Evolutionary conservation across 2,888 invertebrate genomes (phyloP).

Genomic region (Schizaphis graminum): DNA sequence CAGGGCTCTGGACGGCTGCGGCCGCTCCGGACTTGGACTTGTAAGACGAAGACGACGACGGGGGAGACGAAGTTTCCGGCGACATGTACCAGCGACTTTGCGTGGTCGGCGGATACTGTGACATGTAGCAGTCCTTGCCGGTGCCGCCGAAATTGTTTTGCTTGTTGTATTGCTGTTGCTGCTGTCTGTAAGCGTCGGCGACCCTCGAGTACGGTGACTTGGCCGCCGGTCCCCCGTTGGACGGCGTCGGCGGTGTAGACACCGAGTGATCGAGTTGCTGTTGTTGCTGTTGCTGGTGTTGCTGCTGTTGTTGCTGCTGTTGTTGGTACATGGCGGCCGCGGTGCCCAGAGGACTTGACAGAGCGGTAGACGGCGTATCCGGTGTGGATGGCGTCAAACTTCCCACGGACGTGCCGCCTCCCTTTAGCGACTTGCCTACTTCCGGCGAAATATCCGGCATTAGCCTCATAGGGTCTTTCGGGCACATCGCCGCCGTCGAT

Average conservation of each 20-base stretch:
- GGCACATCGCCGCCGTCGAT: conserved; percentile 68
- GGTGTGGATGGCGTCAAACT: conserved; percentile 67
- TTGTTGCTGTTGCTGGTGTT: conserved; percentile 52
- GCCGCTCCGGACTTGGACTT: conserved; percentile 44
- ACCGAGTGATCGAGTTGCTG: conserved; percentile 51
- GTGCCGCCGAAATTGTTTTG: conserved; percentile 47
- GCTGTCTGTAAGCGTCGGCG: conserved; percentile 73
- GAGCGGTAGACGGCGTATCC: conserved; percentile 64
- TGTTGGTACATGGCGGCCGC: conserved; percentile 56
- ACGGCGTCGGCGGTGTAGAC: conserved; percentile 68
- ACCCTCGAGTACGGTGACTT: conserved; percentile 71
- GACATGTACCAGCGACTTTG: conserved; percentile 58
- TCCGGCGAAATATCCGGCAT: conserved; percentile 66
- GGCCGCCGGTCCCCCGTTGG: conserved; percentile 74
- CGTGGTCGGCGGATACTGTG: conserved; percentile 66
- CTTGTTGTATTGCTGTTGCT: conserved; percentile 66
- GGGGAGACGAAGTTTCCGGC: conserved; percentile 54
- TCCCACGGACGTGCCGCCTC: conserved; percentile 55
- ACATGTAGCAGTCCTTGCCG: conserved; percentile 65
- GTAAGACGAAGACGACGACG: conserved; percentile 49
- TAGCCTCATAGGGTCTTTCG: conserved; percentile 67
- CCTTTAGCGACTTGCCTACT: conserved; percentile 44
- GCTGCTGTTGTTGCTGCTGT: conserved; percentile 53
- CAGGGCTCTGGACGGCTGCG: conserved; percentile 69
- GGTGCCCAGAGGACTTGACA: conserved; percentile 65